A percentile compares a stretch with the other conserved stretches of the same genome.
These are phyloP conservation scores for Cryptosula pallasiana DNA, from an alignment of 2,888 invertebrate species.

Conservation along the genomic window DNA sequence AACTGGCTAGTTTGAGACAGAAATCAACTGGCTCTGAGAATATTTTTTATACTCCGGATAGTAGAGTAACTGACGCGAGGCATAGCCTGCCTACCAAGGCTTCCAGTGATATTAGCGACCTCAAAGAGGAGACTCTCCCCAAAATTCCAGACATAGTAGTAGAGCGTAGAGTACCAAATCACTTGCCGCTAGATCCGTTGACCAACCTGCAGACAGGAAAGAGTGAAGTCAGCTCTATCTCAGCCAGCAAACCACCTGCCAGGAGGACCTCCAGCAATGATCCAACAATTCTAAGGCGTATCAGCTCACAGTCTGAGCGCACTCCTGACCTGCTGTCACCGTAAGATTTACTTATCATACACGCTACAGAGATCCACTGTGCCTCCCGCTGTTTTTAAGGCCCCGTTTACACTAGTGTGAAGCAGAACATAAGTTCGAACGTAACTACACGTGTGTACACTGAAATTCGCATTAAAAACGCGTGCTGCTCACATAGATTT, in stretches of 20 bases:
- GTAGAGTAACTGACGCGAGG: neutral
- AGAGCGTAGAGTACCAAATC: neutral
- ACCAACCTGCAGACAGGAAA: neutral
- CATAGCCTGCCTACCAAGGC: neutral
- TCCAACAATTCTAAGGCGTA: neutral
- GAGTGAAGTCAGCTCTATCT: neutral
- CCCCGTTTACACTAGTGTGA: too few species aligned
- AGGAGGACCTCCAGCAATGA: constrained; percentile 19
- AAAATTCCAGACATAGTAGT: constrained; percentile 1
- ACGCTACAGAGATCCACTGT: too few species aligned
- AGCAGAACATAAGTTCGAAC: too few species aligned
- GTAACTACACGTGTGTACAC: too few species aligned
- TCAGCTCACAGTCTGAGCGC: neutral
- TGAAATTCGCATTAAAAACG: too few species aligned
- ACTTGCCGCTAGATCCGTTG: neutral
- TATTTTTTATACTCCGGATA: constrained; percentile 4
- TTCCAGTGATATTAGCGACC: too few species aligned
- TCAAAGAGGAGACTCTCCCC: neutral
- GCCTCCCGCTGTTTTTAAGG: too few species aligned
- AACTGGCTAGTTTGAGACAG: neutral
- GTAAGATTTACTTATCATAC: constrained; percentile 14
- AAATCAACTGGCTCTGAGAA: neutral
- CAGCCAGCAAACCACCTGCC: neutral
- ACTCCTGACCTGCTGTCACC: constrained; percentile 13
- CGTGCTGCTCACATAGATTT: too few species aligned